Percentiles rank a stretch among this genome's conserved stretches.
These are phyloP conservation scores for Venturia canescens DNA, from an alignment of 1,140 invertebrate genomes.

Conservation along the genomic window DNA sequence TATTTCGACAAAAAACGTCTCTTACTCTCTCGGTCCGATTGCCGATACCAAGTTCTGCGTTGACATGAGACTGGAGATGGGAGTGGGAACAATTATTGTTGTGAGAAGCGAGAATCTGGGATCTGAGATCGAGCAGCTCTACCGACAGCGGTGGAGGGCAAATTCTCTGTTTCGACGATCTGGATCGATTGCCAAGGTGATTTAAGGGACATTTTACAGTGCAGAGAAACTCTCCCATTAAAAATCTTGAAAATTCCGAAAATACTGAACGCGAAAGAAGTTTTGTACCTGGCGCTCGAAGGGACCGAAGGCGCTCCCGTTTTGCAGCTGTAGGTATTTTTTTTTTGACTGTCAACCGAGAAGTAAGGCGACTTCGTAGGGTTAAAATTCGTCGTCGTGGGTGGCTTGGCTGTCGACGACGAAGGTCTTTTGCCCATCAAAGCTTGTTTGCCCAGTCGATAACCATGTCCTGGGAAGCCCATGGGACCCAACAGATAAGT, in stretches of 20 bases:
- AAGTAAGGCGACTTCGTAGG: neutral
- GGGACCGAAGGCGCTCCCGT: conserved; percentile 13
- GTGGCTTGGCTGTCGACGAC: neutral
- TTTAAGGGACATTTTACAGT: no score
- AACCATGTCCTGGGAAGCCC: conserved; percentile 67
- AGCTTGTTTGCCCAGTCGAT: conserved; percentile 64
- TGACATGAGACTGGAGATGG: conserved; percentile 70
- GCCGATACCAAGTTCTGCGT: conserved; percentile 63
- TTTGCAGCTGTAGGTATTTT: conserved; percentile 7
- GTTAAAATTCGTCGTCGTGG: neutral
- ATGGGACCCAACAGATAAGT: conserved; percentile 53
- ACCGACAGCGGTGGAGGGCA: conserved; percentile 39
- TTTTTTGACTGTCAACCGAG: neutral
- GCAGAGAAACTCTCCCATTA: no score
- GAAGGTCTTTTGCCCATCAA: conserved; percentile 10
- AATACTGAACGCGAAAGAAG: neutral
- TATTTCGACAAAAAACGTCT: conserved; percentile 29
- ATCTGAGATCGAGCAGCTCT: conserved; percentile 57
- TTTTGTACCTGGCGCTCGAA: conserved; percentile 28
- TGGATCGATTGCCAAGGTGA: conserved; percentile 2
- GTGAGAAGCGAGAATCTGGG: conserved; percentile 65
- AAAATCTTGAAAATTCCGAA: neutral
- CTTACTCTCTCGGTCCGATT: conserved; percentile 56
- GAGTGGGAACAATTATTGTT: conserved; percentile 65
- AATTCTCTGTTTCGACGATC: conserved; percentile 47